Percentiles rank a stretch among this genome's conserved stretches.
phyloP scores from a whole-genome alignment of 2,797 vertebrate genomes.

The Cuculus canorus region DNA sequence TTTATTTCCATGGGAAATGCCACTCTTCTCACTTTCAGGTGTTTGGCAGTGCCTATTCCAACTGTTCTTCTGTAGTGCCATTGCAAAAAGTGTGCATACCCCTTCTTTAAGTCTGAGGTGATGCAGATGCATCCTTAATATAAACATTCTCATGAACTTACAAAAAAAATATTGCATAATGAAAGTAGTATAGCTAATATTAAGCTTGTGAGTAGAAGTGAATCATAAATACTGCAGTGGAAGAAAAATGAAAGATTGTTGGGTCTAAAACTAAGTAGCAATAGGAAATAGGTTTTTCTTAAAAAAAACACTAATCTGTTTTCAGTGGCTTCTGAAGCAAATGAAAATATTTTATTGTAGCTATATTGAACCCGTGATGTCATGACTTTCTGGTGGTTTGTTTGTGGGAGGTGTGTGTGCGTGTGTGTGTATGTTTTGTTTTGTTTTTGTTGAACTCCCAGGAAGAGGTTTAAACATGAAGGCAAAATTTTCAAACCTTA shows the following conservation, averaged over 20 bases:
- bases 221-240: neutral
- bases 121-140: neutral
- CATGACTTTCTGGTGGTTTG: slow-evolving; percentile 53
- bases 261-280: slow-evolving; percentile 49
- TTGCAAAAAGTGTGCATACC: neutral
- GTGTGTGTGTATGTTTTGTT: slow-evolving; percentile 49
- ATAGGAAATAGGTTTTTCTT: neutral
- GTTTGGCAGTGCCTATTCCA: neutral
- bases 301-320: neutral
- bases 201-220: neutral
- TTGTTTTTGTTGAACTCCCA: slow-evolving; percentile 69
- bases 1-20: neutral
- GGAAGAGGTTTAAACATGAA: slow-evolving; percentile 85
- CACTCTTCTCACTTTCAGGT: neutral
- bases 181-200: neutral
- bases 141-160: neutral
- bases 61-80: neutral
- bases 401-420: neutral
- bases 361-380: slow-evolving; percentile 50
- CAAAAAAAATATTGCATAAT: neutral
- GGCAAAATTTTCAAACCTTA: slow-evolving; percentile 74
- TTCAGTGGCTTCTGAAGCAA: slow-evolving; percentile 23
- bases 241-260: slow-evolving; percentile 43
- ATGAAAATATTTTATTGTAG: slow-evolving; percentile 37
- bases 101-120: neutral